These are phyloP conservation scores for Caranx melampygus DNA, from an alignment of 2,113 vertebrate genomes.

Conservation along the genomic window DNA sequence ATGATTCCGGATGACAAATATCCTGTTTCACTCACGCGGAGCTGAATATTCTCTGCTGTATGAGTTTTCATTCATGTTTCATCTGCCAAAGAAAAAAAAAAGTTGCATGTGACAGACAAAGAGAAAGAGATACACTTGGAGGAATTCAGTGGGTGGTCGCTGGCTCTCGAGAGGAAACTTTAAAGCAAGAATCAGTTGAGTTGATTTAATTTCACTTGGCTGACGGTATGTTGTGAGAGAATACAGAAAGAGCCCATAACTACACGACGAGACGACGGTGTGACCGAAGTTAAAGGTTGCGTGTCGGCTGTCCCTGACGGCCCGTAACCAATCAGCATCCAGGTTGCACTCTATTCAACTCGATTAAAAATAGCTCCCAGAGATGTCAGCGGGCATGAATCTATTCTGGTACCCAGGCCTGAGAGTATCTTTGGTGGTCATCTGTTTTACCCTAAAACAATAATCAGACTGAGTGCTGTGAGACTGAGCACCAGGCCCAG, in stretches of 20 bases:
- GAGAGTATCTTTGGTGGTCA: conserved; percentile 6
- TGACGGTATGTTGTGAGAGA: conserved; percentile 41
- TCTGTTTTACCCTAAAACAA: conserved; percentile 15
- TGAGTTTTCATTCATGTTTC: conserved; percentile 32
- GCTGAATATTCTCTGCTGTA: background rate
- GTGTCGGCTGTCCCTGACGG: conserved; percentile 47
- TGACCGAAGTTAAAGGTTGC: conserved; percentile 42
- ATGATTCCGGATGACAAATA: conserved; percentile 22
- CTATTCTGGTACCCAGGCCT: conserved; percentile 29
- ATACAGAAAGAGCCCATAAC: conserved; percentile 37
- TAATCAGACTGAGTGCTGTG: background rate
- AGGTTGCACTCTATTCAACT: conserved; percentile 41
- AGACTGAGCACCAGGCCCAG: background rate
- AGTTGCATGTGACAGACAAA: conserved; percentile 8
- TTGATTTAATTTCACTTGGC: conserved; percentile 36
- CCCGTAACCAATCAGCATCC: conserved; percentile 53
- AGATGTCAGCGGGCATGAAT: conserved; percentile 21
- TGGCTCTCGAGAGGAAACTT: conserved; percentile 26
- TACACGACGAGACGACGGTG: conserved; percentile 16
- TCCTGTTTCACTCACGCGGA: background rate
- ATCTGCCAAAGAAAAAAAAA: conserved; percentile 9
- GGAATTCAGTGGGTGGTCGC: conserved; percentile 6
- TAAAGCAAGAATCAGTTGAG: conserved; percentile 26
- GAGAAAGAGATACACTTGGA: background rate
- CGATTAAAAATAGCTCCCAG: conserved; percentile 60